These are phyloP conservation scores for Coregonus suidteri DNA, from an alignment of 2,797 vertebrate species.

Conservation along the genomic window DNA sequence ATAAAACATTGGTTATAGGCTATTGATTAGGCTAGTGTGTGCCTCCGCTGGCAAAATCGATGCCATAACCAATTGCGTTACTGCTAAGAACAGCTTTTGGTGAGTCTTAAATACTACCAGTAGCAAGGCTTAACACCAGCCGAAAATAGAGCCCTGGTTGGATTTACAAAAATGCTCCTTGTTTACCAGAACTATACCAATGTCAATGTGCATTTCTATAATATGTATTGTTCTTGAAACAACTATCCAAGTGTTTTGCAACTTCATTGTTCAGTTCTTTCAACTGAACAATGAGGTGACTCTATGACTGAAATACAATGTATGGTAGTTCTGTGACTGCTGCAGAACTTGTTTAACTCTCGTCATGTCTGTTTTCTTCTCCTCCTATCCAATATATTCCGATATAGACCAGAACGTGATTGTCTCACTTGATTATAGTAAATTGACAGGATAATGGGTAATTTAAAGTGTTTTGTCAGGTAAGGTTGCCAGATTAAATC, in stretches of 20 bases:
- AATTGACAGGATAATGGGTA: not conserved
- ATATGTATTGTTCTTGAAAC: not conserved
- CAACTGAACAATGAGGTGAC: not conserved
- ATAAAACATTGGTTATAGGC: too few relatives aligned
- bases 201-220: not conserved
- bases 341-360: not conserved
- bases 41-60: too few relatives aligned
- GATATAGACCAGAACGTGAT: not conserved
- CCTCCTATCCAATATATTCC: not conserved
- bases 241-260: not conserved
- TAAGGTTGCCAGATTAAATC: not conserved
- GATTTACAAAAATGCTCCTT: slow-evolving; percentile 5
- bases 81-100: too few relatives aligned
- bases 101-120: too few relatives aligned
- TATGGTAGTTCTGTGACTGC: too few relatives aligned
- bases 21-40: too few relatives aligned
- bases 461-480: not conserved
- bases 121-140: too few relatives aligned
- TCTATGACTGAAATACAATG: not conserved
- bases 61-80: too few relatives aligned
- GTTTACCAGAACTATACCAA: not conserved
- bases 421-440: slow-evolving; percentile 1
- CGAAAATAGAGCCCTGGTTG: too few relatives aligned
- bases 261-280: not conserved
- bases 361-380: not conserved